phyloP scores from a whole-genome alignment of 2,888 invertebrate genomes.

The Drosophila paramelanica region DNA sequence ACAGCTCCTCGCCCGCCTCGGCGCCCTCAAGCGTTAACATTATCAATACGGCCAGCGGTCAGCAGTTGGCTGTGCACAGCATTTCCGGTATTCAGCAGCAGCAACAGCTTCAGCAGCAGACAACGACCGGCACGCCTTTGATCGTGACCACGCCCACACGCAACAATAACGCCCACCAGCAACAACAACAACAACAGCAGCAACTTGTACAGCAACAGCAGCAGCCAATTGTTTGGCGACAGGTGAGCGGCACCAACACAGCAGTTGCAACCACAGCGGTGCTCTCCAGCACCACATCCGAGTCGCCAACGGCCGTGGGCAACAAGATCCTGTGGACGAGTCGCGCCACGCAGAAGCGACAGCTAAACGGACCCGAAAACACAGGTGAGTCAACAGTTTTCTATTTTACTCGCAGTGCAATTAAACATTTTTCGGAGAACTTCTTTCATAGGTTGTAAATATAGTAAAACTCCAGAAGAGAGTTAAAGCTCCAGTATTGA shows the following conservation, averaged over 20 bases:
- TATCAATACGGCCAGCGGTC: slow-evolving; percentile 81
- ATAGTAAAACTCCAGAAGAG: slow-evolving; percentile 6
- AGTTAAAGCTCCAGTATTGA: not conserved
- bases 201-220: slow-evolving; percentile 71
- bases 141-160: slow-evolving; percentile 80
- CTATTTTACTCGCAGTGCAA: not conserved
- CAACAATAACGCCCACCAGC: slow-evolving; percentile 73
- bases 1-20: slow-evolving; percentile 39
- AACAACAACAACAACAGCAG: slow-evolving; percentile 70
- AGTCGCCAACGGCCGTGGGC: slow-evolving; percentile 72
- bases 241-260: slow-evolving; percentile 76
- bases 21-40: slow-evolving; percentile 74
- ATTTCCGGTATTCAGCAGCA: slow-evolving; percentile 73
- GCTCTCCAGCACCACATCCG: slow-evolving; percentile 69
- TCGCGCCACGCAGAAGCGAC: slow-evolving; percentile 80
- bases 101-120: slow-evolving; percentile 41
- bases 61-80: slow-evolving; percentile 82
- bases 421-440: slow-evolving; percentile 10
- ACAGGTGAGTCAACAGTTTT: slow-evolving; percentile 63
- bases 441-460: slow-evolving; percentile 10
- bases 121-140: slow-evolving; percentile 60
- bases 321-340: slow-evolving; percentile 83
- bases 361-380: slow-evolving; percentile 84
- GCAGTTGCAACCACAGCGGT: slow-evolving; percentile 74
- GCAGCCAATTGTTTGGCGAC: slow-evolving; percentile 82